These are phyloP conservation scores for Cryptocephalus moraei DNA, from an alignment of 2,888 invertebrate species.

Conservation along the genomic window DNA sequence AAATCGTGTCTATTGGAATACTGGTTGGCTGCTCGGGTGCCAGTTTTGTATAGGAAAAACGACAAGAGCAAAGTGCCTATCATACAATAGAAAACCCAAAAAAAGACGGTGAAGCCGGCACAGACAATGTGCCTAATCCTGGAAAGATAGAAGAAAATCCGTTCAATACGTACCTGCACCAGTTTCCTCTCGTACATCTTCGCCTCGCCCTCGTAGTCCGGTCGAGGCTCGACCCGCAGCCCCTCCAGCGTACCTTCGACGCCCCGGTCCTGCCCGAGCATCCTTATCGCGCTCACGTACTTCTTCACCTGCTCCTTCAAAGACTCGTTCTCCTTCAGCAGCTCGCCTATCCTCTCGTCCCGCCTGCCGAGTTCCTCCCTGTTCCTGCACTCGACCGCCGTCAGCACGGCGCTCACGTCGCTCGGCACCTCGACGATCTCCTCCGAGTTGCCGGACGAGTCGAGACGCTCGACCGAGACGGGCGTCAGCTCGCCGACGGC, in stretches of 20 bases:
- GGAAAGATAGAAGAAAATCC: too few species aligned
- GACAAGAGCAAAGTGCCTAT: too few species aligned
- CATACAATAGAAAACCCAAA: too few species aligned
- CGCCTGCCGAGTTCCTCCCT: conserved; percentile 28
- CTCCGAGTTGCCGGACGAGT: conserved; percentile 27
- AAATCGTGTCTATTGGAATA: too few species aligned
- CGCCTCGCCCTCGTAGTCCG: conserved; percentile 56
- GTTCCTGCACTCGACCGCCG: conserved; percentile 33
- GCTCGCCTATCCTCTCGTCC: conserved; percentile 27
- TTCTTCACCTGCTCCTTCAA: conserved; percentile 76
- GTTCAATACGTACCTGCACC: conserved; percentile 56
- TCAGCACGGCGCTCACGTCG: conserved; percentile 34
- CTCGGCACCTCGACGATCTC: conserved; percentile 32
- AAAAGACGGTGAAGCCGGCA: too few species aligned
- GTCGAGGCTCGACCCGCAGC: conserved; percentile 31
- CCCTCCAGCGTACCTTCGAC: conserved; percentile 30
- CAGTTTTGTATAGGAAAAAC: too few species aligned
- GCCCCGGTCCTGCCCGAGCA: conserved; percentile 49
- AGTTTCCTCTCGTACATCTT: conserved; percentile 76
- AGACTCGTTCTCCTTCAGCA: conserved; percentile 65
- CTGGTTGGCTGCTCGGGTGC: too few species aligned
- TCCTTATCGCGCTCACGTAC: conserved; percentile 82
- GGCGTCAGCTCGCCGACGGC: conserved; percentile 42
- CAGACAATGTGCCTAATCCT: too few species aligned
- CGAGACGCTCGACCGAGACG: conserved; percentile 34